A percentile compares a stretch with the other conserved stretches of the same genome.
Evolutionary conservation across 2,797 vertebrate genomes (phyloP).

Genomic region (Lepilemur ruficaudatus): DNA sequence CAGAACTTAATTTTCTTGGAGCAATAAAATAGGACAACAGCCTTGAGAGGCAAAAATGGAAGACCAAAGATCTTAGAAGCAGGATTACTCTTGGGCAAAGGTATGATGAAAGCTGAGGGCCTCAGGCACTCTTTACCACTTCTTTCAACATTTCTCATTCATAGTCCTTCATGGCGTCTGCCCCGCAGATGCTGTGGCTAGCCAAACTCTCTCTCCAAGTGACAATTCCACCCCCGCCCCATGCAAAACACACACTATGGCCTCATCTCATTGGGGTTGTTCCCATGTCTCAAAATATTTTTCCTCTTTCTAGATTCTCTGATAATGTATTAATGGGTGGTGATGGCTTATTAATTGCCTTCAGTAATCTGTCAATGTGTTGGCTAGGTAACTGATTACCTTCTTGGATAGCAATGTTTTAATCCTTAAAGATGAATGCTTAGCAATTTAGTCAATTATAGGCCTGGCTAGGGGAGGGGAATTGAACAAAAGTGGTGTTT

Average conservation of each 20-base stretch:
- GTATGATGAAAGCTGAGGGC: neutral
- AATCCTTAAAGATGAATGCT: slow-evolving; percentile 39
- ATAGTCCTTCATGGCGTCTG: neutral
- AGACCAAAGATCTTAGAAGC: neutral
- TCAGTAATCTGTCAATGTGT: slow-evolving; percentile 12
- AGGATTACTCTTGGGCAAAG: neutral
- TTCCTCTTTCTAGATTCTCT: neutral
- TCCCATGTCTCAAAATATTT: neutral
- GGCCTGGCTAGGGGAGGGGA: neutral
- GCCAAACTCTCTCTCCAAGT: neutral
- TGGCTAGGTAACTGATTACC: neutral
- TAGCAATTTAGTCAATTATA: slow-evolving; percentile 27
- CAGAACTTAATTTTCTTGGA: neutral
- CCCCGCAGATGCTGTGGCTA: neutral
- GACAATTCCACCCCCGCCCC: neutral
- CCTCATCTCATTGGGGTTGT: neutral
- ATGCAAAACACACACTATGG: neutral
- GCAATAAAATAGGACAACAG: neutral
- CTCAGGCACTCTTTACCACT: neutral
- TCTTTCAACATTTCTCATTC: neutral
- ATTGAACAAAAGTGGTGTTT: slow-evolving; percentile 12
- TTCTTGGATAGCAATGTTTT: slow-evolving; percentile 33
- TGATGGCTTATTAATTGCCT: slow-evolving; percentile 34
- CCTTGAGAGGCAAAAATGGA: neutral
- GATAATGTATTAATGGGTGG: neutral